Evolutionary conservation across 2,888 invertebrate genomes (phyloP), one percentile per base, ranked within the genome.

Genomic region (Tricholauxania praeusta): DNA sequence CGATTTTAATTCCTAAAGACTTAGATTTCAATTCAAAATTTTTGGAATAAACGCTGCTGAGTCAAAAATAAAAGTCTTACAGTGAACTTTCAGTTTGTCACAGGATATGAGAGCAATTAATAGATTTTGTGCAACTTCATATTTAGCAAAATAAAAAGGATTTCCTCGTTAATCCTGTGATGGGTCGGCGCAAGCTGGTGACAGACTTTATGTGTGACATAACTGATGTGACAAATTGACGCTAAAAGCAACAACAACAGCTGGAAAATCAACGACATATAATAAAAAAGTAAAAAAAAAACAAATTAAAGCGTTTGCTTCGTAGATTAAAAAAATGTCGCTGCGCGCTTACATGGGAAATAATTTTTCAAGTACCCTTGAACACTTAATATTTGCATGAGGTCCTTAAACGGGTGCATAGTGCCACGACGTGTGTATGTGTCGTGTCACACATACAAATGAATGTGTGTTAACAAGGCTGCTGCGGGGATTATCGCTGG

Each of bases 351-450:
- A 83, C 82, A 84, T 84, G 84, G 84, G 84, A 84, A 85, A 83
- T 84, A 83, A 84, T 83, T 82, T 83, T 76, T 85, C 82, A 85
- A 85, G 85, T 84, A 79, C 81, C 79, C 84, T 83, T 79, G 78
- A 85, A 83, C 84, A 84, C 85, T 83, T 82, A 80, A 81, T 82
- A 84, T 84, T 82, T 83, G 82, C 84, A 84, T 84, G 81, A 81
- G 72, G 75, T 74, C 74, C 78, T 76, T 76, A 75, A 76, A 73
- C 65, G 74, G 76, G 65, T 73, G 69, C 71, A 64, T 53, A 53
- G 19, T 10, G 70, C 63, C 63, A 19, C 69, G 52, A 17, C 39
- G 22, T 57, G 68, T 68, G 51, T 55, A 70, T 67, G 53, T 67
- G 66, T 66, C 73, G 62, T 32, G 28, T 17, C 64, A 67, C 67